Conservation (phyloP, 2,797 vertebrate species). For the Phyllotis vaccarum region DNA sequence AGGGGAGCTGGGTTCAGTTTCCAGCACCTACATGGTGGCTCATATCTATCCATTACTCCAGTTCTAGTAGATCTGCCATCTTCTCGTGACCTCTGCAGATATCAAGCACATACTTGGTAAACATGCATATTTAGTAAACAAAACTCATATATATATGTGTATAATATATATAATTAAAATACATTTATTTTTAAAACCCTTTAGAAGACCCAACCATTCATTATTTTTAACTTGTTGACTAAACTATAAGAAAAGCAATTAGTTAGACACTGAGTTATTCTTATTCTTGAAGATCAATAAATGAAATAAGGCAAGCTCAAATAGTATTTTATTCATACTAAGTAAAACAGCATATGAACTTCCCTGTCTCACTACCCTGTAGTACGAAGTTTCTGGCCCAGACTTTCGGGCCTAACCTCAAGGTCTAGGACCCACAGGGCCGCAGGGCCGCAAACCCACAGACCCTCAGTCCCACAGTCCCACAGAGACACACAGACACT, state of each 20-base stretch:
- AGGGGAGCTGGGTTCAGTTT: background rate
- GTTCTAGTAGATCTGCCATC: background rate
- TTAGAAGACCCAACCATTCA: background rate
- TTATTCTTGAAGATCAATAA: conserved; percentile 2
- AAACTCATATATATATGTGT: background rate
- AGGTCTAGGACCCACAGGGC: too few relatives aligned
- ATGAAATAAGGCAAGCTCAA: background rate
- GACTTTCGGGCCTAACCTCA: too few relatives aligned
- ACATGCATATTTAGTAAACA: background rate
- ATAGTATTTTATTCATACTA: background rate
- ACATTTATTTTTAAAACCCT: background rate
- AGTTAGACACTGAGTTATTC: conserved; percentile 9
- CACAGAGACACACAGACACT: too few relatives aligned
- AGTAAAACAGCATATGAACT: background rate
- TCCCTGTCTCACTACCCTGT: background rate
- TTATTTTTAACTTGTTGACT: background rate
- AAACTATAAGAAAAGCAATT: conserved; percentile 1
- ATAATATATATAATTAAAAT: background rate
- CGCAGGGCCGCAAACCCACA: too few relatives aligned
- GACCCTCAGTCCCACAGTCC: too few relatives aligned
- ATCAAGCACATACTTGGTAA: background rate
- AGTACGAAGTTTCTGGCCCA: too few relatives aligned
- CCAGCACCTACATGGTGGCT: background rate
- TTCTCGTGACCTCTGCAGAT: background rate
- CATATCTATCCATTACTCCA: background rate